phyloP scores from a whole-genome alignment of 2,113 vertebrate species.

The Xiphias gladius region DNA sequence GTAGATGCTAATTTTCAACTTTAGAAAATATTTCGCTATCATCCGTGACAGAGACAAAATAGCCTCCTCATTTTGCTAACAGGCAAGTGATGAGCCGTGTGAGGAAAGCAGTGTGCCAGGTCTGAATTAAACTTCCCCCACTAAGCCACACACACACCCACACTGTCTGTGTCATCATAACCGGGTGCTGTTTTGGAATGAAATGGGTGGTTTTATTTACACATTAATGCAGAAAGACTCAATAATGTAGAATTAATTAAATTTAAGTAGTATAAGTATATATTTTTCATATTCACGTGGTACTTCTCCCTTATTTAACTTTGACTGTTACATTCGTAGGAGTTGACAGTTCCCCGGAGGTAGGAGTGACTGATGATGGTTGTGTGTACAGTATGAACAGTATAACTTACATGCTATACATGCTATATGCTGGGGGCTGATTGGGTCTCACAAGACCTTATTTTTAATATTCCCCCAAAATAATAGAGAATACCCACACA shows the following conservation, averaged over 20 bases:
- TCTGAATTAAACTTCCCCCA: constrained; percentile 8
- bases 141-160: background rate
- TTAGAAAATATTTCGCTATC: constrained; percentile 44
- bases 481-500: background rate
- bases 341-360: background rate
- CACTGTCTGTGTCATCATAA: background rate
- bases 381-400: background rate
- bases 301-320: background rate
- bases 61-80: constrained; percentile 30
- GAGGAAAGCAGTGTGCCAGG: constrained; percentile 14
- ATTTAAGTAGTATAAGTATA: background rate
- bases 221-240: background rate
- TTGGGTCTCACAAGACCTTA: constrained; percentile 25
- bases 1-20: constrained; percentile 55
- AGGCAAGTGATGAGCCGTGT: constrained; percentile 36
- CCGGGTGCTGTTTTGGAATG: background rate
- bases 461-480: background rate
- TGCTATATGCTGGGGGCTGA: constrained; percentile 1
- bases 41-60: constrained; percentile 26
- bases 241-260: background rate
- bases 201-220: background rate
- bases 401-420: background rate
- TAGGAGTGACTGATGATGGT: constrained; percentile 24
- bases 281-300: background rate
- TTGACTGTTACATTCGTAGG: background rate